Conservation (phyloP, 2,797 vertebrate genomes). For the Chiloscyllium punctatum region DNA sequence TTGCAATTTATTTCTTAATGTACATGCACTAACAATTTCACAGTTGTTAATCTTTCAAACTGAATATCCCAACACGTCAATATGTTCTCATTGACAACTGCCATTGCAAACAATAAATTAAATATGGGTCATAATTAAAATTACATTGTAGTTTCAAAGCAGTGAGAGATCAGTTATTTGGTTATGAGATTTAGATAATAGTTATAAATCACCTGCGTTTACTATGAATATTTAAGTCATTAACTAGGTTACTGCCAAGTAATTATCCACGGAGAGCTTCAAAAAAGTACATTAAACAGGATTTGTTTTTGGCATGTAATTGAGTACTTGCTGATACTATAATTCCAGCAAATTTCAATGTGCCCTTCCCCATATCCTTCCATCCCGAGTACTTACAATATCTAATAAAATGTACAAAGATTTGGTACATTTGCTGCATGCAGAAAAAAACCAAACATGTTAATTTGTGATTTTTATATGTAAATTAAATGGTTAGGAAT, state of each 20-base stretch:
- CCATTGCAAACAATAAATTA: not conserved
- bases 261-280: not conserved
- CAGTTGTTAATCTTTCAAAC: not conserved
- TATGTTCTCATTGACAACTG: not conserved
- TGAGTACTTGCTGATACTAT: not conserved
- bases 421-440: not conserved
- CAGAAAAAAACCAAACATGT: not conserved
- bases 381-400: not conserved
- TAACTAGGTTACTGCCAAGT: not conserved
- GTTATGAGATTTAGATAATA: not conserved
- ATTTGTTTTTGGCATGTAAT: not conserved
- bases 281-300: not conserved
- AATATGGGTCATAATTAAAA: not conserved
- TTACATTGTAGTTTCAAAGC: not conserved
- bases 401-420: not conserved
- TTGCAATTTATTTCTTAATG: not conserved
- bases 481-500: not conserved
- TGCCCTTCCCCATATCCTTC: not conserved
- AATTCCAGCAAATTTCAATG: not conserved
- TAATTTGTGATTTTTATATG: not conserved
- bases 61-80: not conserved
- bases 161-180: not conserved
- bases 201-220: not conserved
- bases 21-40: not conserved
- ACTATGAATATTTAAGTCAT: not conserved